phyloP scores from a whole-genome alignment of 2,797 vertebrate species.

The Xiphophorus birchmanni region DNA sequence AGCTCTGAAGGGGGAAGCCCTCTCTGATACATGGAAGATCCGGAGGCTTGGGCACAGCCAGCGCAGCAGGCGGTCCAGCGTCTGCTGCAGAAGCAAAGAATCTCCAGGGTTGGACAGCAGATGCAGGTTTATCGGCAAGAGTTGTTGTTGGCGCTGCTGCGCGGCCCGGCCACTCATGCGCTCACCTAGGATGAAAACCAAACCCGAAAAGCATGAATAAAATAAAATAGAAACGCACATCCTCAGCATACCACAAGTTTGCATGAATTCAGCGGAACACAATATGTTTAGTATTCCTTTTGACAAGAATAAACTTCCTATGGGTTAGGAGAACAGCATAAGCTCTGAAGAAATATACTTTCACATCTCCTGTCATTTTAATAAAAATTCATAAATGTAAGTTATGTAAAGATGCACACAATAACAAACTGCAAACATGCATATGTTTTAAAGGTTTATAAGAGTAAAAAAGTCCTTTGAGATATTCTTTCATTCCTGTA shows the following conservation, averaged over 20 bases:
- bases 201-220: neutral
- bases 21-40: constrained; percentile 92
- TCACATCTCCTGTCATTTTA: neutral
- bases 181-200: constrained; percentile 51
- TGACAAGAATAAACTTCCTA: neutral
- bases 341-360: neutral
- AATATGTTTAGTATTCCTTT: neutral
- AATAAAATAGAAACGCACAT: neutral
- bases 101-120: constrained; percentile 87
- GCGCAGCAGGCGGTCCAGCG: constrained; percentile 85
- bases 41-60: constrained; percentile 85
- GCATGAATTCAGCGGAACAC: neutral
- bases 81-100: constrained; percentile 86
- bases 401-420: neutral
- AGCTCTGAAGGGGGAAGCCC: constrained; percentile 75
- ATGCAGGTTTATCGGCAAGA: constrained; percentile 85
- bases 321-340: neutral
- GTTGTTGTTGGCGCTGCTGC: constrained; percentile 60
- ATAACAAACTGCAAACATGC: neutral
- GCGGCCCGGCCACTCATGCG: constrained; percentile 65
- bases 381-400: neutral
- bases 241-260: neutral
- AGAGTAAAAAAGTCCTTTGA: neutral
- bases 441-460: neutral
- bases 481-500: neutral